Percentiles rank a stretch among this genome's conserved stretches.
Evolutionary conservation across 1,140 invertebrate species (phyloP).

Genomic region (Nomia melanderi): DNA sequence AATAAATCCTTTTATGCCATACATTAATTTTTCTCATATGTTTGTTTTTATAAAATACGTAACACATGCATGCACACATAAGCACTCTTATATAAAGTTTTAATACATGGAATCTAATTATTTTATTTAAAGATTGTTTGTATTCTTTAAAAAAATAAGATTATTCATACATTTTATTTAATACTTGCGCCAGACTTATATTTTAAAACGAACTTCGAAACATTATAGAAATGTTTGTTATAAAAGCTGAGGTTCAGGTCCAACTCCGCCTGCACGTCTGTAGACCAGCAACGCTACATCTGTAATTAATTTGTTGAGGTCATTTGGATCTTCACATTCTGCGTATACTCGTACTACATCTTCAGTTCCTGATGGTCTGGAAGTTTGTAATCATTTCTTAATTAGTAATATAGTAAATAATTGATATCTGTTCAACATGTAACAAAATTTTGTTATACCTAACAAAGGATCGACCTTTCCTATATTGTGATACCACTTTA

Average conservation of each 20-base stretch:
- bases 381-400: constrained; percentile 28
- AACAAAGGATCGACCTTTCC: constrained; percentile 92
- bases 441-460: constrained; percentile 78
- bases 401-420: neutral
- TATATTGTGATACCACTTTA: constrained; percentile 85
- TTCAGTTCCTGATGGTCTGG: constrained; percentile 97
- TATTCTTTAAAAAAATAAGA: too few relatives aligned
- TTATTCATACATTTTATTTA: too few relatives aligned
- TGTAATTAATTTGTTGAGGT: constrained; percentile 87
- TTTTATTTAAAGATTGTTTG: too few relatives aligned
- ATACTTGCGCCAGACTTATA: neutral
- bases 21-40: too few relatives aligned
- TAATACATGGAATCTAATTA: too few relatives aligned
- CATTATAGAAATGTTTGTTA: constrained; percentile 4
- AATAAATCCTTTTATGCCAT: too few relatives aligned
- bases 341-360: constrained; percentile 98
- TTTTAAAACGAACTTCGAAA: neutral
- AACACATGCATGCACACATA: too few relatives aligned
- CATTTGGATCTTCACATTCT: constrained; percentile 90
- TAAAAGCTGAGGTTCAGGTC: constrained; percentile 65
- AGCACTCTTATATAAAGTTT: too few relatives aligned
- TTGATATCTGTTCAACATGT: neutral
- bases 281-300: constrained; percentile 89
- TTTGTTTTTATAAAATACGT: too few relatives aligned
- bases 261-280: constrained; percentile 88